Conservation (phyloP, 2,113 vertebrate species). For the Apodemus speciosus region DNA sequence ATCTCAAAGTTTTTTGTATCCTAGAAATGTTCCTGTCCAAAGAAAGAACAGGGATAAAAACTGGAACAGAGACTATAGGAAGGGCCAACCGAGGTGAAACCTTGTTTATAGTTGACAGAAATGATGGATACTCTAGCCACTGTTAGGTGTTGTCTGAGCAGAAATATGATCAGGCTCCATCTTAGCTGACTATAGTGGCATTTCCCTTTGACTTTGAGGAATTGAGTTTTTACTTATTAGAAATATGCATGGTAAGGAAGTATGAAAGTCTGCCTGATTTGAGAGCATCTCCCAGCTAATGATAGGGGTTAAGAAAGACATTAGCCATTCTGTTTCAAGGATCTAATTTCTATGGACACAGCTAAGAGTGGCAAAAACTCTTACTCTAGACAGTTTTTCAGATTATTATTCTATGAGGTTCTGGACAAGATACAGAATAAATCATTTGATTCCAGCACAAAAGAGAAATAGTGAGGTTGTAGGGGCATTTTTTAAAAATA, state of each 20-base stretch:
- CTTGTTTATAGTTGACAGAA: neutral
- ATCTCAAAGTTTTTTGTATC: too few species aligned
- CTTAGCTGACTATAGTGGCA: neutral
- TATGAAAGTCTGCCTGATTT: neutral
- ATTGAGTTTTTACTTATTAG: neutral
- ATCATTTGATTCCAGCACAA: neutral
- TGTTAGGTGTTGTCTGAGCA: neutral
- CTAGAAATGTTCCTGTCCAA: too few species aligned
- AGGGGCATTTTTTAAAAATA: neutral
- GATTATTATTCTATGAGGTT: neutral
- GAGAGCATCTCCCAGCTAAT: neutral
- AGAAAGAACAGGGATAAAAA: too few species aligned
- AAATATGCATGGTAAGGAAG: neutral
- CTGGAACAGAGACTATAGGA: too few species aligned
- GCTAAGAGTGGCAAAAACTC: neutral
- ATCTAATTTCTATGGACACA: neutral
- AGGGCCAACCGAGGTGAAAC: neutral
- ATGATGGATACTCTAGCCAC: neutral
- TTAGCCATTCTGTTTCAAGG: neutral
- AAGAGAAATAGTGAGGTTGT: neutral
- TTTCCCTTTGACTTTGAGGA: neutral
- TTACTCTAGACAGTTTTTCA: neutral
- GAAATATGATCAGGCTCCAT: neutral
- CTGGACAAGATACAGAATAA: neutral
- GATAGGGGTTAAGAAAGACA: neutral